These are phyloP conservation scores for Ellobius talpinus DNA, from an alignment of 2,113 vertebrate genomes.

Conservation along the genomic window DNA sequence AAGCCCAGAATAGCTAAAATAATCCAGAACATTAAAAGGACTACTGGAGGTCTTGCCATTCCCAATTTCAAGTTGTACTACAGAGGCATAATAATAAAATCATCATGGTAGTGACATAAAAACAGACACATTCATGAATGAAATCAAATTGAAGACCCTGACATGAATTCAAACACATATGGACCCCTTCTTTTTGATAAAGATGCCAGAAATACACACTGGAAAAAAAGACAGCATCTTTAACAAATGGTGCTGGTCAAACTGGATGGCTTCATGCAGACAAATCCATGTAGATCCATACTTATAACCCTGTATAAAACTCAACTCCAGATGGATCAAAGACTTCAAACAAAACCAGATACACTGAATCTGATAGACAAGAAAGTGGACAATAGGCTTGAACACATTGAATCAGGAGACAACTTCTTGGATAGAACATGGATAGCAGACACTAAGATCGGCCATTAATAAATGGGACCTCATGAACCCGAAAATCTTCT, in stretches of 20 bases:
- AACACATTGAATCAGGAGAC: too few relatives aligned
- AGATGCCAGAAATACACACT: too few relatives aligned
- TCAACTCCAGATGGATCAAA: too few relatives aligned
- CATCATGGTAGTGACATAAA: background rate
- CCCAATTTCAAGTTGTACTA: background rate
- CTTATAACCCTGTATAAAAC: too few relatives aligned
- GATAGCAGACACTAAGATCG: background rate
- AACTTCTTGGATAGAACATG: too few relatives aligned
- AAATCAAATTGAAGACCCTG: background rate
- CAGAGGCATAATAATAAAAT: background rate
- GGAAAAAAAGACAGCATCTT: too few relatives aligned
- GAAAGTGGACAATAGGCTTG: background rate
- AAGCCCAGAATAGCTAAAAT: background rate
- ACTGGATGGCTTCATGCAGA: too few relatives aligned
- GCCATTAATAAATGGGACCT: too few relatives aligned
- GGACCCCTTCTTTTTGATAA: too few relatives aligned
- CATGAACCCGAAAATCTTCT: background rate
- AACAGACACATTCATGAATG: background rate
- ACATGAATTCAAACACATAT: background rate
- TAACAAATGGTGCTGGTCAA: too few relatives aligned
- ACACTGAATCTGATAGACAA: background rate
- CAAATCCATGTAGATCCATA: too few relatives aligned
- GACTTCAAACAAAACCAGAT: background rate
- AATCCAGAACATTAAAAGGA: background rate
- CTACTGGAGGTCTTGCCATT: background rate